Conservation (phyloP, 1,140 invertebrate genomes). For the Drosophila ficusphila region DNA sequence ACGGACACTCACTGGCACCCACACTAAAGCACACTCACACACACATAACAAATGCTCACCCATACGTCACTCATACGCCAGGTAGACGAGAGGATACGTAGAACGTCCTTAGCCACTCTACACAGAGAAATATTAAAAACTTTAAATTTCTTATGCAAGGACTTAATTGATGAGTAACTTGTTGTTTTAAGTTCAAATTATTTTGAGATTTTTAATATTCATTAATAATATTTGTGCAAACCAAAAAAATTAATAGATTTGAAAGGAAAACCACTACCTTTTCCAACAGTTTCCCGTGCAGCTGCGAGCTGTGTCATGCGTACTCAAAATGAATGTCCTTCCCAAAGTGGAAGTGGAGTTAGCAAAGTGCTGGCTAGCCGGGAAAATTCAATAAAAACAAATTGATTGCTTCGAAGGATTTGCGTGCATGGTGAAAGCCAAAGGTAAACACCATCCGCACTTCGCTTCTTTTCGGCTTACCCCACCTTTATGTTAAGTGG, state of each 20-base stretch:
- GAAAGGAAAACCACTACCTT: too few species aligned
- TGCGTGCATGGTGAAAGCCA: slow-evolving; percentile 61
- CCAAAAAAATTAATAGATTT: too few species aligned
- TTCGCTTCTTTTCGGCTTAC: slow-evolving; percentile 10
- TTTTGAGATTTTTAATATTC: too few species aligned
- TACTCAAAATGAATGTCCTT: slow-evolving; percentile 66
- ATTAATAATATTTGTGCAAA: not conserved
- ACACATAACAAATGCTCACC: slow-evolving; percentile 68
- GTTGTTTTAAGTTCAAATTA: too few species aligned
- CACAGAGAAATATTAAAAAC: not conserved
- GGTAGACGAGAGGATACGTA: slow-evolving; percentile 36
- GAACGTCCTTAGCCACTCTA: not conserved
- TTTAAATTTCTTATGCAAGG: not conserved
- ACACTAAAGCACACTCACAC: slow-evolving; percentile 10
- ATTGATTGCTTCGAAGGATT: slow-evolving; percentile 76
- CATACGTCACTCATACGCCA: slow-evolving; percentile 78
- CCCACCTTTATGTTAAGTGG: slow-evolving; percentile 68
- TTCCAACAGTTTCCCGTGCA: slow-evolving; percentile 2
- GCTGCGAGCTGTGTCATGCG: slow-evolving; percentile 51
- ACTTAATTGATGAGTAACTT: too few species aligned
- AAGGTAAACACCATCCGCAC: slow-evolving; percentile 52
- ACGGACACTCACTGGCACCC: slow-evolving; percentile 8
- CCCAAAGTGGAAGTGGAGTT: slow-evolving; percentile 57
- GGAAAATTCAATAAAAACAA: slow-evolving; percentile 79
- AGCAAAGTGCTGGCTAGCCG: slow-evolving; percentile 35